phyloP scores from a whole-genome alignment of 2,888 invertebrate genomes.

The Chorisops tibialis region DNA sequence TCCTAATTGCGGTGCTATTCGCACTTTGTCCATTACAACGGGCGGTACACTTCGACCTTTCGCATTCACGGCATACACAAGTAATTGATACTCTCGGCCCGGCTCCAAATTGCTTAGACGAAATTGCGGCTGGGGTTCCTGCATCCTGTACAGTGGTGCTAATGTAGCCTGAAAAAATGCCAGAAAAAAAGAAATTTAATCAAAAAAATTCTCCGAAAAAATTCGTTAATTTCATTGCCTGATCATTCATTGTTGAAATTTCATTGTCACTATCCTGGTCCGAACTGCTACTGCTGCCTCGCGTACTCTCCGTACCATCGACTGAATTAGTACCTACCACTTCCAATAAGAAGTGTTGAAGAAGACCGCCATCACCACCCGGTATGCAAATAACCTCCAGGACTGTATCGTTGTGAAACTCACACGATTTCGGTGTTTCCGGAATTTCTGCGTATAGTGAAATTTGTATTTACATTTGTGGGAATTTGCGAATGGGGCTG shows the following conservation, averaged over 20 bases:
- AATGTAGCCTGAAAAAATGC: slow-evolving; percentile 52
- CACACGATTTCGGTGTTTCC: slow-evolving; percentile 72
- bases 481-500: neutral
- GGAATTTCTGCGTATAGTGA: slow-evolving; percentile 63
- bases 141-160: slow-evolving; percentile 61
- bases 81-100: slow-evolving; percentile 72
- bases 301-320: slow-evolving; percentile 54
- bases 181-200: no score
- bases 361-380: slow-evolving; percentile 76
- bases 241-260: slow-evolving; percentile 63
- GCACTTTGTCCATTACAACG: slow-evolving; percentile 61
- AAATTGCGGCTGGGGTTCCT: slow-evolving; percentile 67
- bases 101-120: slow-evolving; percentile 70
- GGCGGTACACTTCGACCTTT: slow-evolving; percentile 73
- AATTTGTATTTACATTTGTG: slow-evolving; percentile 12
- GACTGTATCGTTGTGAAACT: slow-evolving; percentile 63
- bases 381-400: slow-evolving; percentile 71
- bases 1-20: slow-evolving; percentile 51
- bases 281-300: slow-evolving; percentile 35
- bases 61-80: slow-evolving; percentile 78
- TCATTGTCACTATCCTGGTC: slow-evolving; percentile 55
- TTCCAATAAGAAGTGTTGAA: slow-evolving; percentile 78
- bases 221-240: slow-evolving; percentile 53
- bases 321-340: slow-evolving; percentile 61
- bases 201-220: no score